Evolutionary conservation across 2,797 vertebrate genomes (phyloP), one percentile per base, ranked within the genome.

Genomic region (Halcyon badia): DNA sequence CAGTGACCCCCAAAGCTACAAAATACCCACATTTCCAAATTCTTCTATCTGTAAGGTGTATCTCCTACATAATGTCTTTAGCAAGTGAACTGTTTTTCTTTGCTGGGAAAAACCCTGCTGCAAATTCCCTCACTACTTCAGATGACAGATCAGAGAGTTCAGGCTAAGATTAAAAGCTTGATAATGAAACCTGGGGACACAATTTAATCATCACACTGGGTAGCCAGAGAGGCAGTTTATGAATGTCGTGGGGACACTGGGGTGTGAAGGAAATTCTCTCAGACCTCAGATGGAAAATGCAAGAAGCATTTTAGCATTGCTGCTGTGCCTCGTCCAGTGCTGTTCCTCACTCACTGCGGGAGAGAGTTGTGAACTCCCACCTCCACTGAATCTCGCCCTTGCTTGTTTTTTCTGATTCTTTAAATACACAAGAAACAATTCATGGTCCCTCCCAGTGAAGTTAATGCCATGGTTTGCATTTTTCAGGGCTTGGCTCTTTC

Each of bases 111-210:
- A 87, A 22, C 44, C 54, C 71, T 51, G 15, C 83, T 76, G 57
- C 72, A 78, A 83, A 90, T 92, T 92, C 81, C 65, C 78, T 82
- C 35, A 37, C 35, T 91, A 6, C 62, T 90, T 95, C 93, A 80
- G 57, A 90, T 64, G 94, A 39, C 61, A 90, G 92, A 88, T 95
- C 89, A 94, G 88, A 96, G 92, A 62, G 48, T 62, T 86, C 64
- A 75, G 61, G 21, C 81, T 83, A 42, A 94, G 94, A 96, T 92
- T 78, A 92, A 94, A 95, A 96, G 62, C 78, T 80, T 90, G 95
- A 90, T 92, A 95, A 56, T 42, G 68, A 82, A 94, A 94, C 52
- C 54, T 70, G 89, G 79, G 95, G 56, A 91, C 78, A 73, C 18
- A 60, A 75, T 76, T 73, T 89, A 85, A 80, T 83, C 83, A 73